Conservation (phyloP, 2,797 vertebrate genomes). For the Sitta carolinensis region DNA sequence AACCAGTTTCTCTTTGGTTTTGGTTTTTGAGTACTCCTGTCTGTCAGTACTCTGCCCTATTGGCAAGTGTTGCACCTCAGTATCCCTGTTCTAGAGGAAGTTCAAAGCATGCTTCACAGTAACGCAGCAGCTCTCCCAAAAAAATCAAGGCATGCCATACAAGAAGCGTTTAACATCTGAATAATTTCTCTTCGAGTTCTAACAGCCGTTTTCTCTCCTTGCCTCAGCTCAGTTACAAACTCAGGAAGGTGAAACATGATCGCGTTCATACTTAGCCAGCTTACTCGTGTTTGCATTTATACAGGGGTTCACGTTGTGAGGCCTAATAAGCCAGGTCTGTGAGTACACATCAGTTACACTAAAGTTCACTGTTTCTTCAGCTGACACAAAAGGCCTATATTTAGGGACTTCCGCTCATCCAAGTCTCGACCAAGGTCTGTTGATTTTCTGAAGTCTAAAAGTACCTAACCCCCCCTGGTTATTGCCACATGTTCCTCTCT, state of each 20-base stretch:
- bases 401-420: background rate
- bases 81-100: accelerated
- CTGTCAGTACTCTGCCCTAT: accelerated
- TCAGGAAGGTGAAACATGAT: background rate
- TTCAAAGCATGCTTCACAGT: background rate
- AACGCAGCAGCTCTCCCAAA: background rate
- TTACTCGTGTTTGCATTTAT: background rate
- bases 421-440: background rate
- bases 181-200: background rate
- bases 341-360: background rate
- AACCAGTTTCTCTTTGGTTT: accelerated
- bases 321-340: background rate
- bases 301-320: background rate
- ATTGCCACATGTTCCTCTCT: background rate
- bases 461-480: background rate
- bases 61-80: accelerated
- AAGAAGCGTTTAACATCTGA: background rate
- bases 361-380: background rate
- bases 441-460: background rate
- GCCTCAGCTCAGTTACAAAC: background rate
- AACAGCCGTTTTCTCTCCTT: background rate
- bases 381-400: accelerated
- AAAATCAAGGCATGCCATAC: accelerated
- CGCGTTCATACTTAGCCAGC: accelerated
- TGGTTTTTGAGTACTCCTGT: background rate